phyloP scores from a whole-genome alignment of 2,888 invertebrate genomes.

The Drosophila mayaguana region DNA sequence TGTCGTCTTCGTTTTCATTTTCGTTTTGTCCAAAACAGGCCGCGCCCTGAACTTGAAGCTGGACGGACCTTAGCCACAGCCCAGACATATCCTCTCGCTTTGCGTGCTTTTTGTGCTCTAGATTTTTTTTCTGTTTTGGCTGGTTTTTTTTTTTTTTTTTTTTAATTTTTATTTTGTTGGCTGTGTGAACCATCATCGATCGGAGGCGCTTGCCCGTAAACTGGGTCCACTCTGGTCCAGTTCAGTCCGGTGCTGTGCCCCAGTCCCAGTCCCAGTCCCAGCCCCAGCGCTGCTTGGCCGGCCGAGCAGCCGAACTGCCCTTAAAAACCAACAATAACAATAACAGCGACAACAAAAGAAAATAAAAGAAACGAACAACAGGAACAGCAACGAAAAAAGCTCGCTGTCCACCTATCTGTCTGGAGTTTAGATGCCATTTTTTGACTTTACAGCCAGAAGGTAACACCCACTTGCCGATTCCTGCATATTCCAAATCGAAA shows the following conservation, averaged over 20 bases:
- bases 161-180: constrained; percentile 11
- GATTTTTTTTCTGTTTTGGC: constrained; percentile 26
- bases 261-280: constrained; percentile 11
- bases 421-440: constrained; percentile 80
- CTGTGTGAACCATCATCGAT: constrained; percentile 55
- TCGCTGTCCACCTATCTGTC: constrained; percentile 77
- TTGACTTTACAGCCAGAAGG: constrained; percentile 83
- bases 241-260: constrained; percentile 12
- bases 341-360: constrained; percentile 27
- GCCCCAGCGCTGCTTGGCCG: constrained; percentile 31
- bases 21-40: constrained; percentile 39
- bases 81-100: constrained; percentile 54
- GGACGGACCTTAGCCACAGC: constrained; percentile 24
- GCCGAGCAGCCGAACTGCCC: constrained; percentile 21
- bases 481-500: constrained; percentile 70
- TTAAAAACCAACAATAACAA: constrained; percentile 54
- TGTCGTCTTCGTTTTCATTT: constrained; percentile 12
- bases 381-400: constrained; percentile 23
- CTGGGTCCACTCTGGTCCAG: constrained; percentile 24
- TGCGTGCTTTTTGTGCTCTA: constrained; percentile 21
- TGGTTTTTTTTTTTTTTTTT: not conserved
- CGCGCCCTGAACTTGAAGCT: constrained; percentile 43
- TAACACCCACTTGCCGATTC: constrained; percentile 82
- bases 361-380: not conserved
- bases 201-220: constrained; percentile 62